phyloP scores from a whole-genome alignment of 2,888 invertebrate genomes.

The Conus canariensis region DNA sequence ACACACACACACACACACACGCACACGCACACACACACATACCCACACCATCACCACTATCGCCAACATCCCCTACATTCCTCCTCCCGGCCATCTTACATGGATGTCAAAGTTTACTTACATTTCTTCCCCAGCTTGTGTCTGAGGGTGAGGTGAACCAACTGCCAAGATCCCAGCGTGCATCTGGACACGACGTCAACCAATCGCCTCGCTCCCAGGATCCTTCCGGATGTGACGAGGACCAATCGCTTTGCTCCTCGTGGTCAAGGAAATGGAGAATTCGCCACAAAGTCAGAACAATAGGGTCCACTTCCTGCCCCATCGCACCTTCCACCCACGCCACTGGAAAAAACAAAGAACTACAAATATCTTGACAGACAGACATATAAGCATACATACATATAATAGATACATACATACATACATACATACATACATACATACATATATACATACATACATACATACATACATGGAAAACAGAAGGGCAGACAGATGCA shows the following conservation, averaged over 20 bases:
- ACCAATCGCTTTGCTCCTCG: conserved; percentile 27
- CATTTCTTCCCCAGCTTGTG: background rate
- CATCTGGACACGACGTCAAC: no score
- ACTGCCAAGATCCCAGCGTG: background rate
- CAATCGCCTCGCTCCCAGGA: no score
- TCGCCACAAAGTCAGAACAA: conserved; percentile 39
- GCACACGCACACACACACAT: no score
- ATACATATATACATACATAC: conserved; percentile 14
- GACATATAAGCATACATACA: background rate
- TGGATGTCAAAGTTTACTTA: background rate
- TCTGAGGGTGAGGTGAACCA: background rate
- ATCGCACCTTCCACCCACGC: background rate
- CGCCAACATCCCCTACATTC: background rate
- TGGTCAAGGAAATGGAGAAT: conserved; percentile 40
- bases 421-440: background rate
- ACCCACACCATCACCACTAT: background rate
- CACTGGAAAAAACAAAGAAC: no score
- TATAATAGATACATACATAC: background rate
- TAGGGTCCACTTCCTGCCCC: conserved; percentile 34
- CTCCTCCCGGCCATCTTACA: background rate
- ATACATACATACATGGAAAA: background rate
- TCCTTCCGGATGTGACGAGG: background rate
- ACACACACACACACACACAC: background rate
- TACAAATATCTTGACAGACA: background rate
- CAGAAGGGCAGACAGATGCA: no score